Evolutionary conservation across 2,888 invertebrate species (phyloP), one percentile per base, ranked within the genome.

Genomic region (Anticlea derivata): DNA sequence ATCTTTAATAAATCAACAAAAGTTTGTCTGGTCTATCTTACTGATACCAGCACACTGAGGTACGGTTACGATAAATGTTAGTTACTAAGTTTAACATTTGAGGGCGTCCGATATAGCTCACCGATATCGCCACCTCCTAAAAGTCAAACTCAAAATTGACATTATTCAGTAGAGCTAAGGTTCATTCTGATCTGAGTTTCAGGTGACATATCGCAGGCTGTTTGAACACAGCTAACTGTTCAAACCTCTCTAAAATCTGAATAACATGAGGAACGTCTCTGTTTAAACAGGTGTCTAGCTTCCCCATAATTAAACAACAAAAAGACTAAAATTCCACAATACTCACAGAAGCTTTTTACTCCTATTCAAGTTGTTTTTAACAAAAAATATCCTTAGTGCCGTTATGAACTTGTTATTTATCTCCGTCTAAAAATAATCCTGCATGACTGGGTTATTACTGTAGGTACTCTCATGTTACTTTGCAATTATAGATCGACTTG

Each of bases 351-450:
- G 40, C 40, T 34, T 40, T 45, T 45, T 34, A 45, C 29, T 41
- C 35, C 26, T 39, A 45, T 29, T 2, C 39, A 40, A 48, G 53
- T 35, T 53, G 44, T 53, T 49, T 53, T 53, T 44, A 53, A 44
- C 38, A 52, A 53, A 48, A 53, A 53, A 49, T 38, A 39, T 39
- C 20, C 37, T 22, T 43, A 44, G 26, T 26, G 23, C 44, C 44
- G 39, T 49, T 53, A n/a, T 13, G 7, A 13, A 31, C 31, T 31
- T 30, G 48, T 48, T 37, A 51, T 47, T 37, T 43, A 53, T 49
- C 34, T 30, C 24, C 11, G 17, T 44, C 44, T 49, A 45, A 44
- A 53, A 48, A 48, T 53, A 53, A 24, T 2, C 48, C n/a, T 2
- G 38, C 39, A 35, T 20, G 34, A 40, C 44, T 26, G 47, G 38